These are phyloP conservation scores for Nasua narica DNA, from an alignment of 2,797 vertebrate species.

Conservation along the genomic window DNA sequence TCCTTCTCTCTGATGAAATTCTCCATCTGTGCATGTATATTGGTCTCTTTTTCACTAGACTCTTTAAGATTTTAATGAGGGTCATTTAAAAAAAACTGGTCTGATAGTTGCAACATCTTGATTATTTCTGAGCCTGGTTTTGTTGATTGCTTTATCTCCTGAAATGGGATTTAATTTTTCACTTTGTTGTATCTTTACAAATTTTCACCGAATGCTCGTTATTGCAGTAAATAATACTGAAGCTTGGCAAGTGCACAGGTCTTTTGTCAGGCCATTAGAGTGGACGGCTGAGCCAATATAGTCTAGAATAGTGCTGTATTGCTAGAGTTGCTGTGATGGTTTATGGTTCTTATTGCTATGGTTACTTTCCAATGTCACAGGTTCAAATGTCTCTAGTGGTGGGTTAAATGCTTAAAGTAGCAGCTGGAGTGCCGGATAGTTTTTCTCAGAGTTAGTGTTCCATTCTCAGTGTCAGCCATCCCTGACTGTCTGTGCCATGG, in stretches of 20 bases:
- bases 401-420: not conserved
- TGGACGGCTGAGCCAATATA: not conserved
- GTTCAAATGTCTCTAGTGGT: not conserved
- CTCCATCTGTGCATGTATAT: not conserved
- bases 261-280: not conserved
- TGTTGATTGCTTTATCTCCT: not conserved
- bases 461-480: not conserved
- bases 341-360: not conserved
- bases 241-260: not conserved
- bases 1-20: not conserved
- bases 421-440: not conserved
- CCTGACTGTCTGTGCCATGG: not conserved
- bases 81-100: not conserved
- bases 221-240: not conserved
- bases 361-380: not conserved
- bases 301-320: not conserved
- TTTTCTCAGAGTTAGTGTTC: not conserved
- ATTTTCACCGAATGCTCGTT: not conserved
- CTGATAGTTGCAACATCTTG: not conserved
- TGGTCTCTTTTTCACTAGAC: not conserved
- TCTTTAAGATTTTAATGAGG: not conserved
- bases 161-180: not conserved
- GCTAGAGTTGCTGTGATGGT: not conserved
- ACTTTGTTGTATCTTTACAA: not conserved
- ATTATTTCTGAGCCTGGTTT: not conserved